Evolutionary conservation across 2,113 vertebrate genomes (phyloP).

Genomic region (Cnemophilus loriae): DNA sequence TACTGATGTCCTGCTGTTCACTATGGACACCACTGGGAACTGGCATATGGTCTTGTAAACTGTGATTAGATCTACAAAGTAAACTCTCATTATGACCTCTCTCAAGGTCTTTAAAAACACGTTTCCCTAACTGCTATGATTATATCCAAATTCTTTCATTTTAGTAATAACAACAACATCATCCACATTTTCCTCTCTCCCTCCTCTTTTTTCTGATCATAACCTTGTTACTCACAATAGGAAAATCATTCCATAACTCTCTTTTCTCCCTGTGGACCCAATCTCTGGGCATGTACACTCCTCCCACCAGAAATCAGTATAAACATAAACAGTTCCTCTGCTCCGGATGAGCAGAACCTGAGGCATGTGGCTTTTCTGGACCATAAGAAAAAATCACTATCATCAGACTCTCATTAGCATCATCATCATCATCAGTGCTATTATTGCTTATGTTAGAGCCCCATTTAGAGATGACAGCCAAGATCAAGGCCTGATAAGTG

Average conservation of each 20-base stretch:
- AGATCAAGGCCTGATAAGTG: neutral
- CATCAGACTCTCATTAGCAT: neutral
- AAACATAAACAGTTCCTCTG: neutral
- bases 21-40: neutral
- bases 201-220: neutral
- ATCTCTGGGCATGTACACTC: neutral
- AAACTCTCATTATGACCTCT: constrained; percentile 6
- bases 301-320: neutral
- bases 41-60: constrained; percentile 16
- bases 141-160: neutral
- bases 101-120: constrained; percentile 44
- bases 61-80: constrained; percentile 23
- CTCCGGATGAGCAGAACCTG: neutral
- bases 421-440: neutral
- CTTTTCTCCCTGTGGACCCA: neutral
- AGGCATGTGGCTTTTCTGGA: neutral
- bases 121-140: neutral
- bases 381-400: neutral
- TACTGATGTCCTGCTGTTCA: neutral
- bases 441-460: neutral
- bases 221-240: neutral
- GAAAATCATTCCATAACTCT: neutral
- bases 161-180: neutral
- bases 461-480: neutral
- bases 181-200: neutral